Evolutionary conservation across 2,113 vertebrate genomes (phyloP), one percentile per base, ranked within the genome.

Genomic region (Xenus cinereus): DNA sequence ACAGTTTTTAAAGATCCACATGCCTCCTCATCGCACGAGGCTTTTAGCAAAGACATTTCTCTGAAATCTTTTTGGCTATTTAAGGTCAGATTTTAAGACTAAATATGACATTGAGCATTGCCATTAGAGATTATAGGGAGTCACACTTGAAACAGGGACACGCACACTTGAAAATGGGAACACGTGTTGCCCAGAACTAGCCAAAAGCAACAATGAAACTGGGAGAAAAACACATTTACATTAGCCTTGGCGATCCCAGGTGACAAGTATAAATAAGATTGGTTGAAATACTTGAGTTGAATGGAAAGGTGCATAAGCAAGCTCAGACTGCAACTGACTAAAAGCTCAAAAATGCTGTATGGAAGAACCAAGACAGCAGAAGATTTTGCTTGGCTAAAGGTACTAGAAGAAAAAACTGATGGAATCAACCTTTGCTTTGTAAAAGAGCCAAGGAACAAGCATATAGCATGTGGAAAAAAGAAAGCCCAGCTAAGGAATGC

Each of bases 51-150:
- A 59, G 26, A 23, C 17, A 24, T 45, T 59, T 50, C 14, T 69
- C 59, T 56, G 46, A 67, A 57, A 46, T 27, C 9, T 46, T 74
- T 6, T 14, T 53, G 12, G 46, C n/a, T 93, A 33, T 63, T 63
- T 74, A 90, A 63, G 12, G 5, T 67, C n/a, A 57, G 17, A 35
- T 9, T 84, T 84, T 67, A 77, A 83, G 22, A 79, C 32, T 51
- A 84, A 54, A 45, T 45, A 33, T 0, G 0, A 51, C 22, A 45
- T 26, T 33, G 13, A 75, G 8, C 28, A 26, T 7, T 0, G 0
- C 17, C 1, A 1, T 41, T 67, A 21, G 24, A 41, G 35, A 66
- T 53, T 69, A 32, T 6, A 59, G 7, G 23, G 66, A 77, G 14
- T 23, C 2, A 4, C 1, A 3, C 9, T 32, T 78, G 24, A 91